Percentiles rank a stretch among this genome's conserved stretches.
Evolutionary conservation across 1,140 invertebrate species (phyloP).

Genomic region (Drosophila tristis): DNA sequence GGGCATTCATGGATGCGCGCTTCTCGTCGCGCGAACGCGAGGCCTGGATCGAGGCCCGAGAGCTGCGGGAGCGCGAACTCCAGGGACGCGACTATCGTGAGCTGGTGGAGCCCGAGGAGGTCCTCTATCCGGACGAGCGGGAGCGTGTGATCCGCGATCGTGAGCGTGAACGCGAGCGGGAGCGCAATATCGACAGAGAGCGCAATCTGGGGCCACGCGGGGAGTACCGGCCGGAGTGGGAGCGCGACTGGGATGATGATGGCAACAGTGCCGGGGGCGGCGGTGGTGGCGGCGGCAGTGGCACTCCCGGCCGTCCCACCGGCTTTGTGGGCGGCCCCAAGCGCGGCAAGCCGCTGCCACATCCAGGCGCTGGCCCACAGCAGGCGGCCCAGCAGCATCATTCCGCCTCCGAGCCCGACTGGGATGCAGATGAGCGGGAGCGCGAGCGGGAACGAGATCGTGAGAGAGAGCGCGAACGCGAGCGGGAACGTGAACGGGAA

Average conservation of each 20-base stretch:
- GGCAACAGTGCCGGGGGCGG: slow-evolving; percentile 19
- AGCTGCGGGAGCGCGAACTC: slow-evolving; percentile 57
- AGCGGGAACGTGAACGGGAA: slow-evolving; percentile 48
- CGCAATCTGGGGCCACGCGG: slow-evolving; percentile 54
- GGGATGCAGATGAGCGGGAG: slow-evolving; percentile 78
- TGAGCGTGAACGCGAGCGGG: slow-evolving; percentile 58
- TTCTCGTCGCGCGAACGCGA: slow-evolving; percentile 71
- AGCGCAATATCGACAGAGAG: slow-evolving; percentile 63
- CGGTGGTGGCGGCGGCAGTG: slow-evolving; percentile 37
- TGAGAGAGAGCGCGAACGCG: slow-evolving; percentile 31
- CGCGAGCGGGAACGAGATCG: slow-evolving; percentile 30
- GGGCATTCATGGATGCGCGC: slow-evolving; percentile 65
- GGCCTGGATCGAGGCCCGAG: slow-evolving; percentile 69
- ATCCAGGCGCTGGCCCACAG: slow-evolving; percentile 21
- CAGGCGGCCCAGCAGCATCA: slow-evolving; percentile 59
- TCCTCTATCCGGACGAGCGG: slow-evolving; percentile 71
- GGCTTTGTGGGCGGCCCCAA: slow-evolving; percentile 77
- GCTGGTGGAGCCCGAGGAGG: slow-evolving; percentile 67
- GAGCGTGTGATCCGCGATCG: slow-evolving; percentile 39
- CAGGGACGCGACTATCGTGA: slow-evolving; percentile 73
- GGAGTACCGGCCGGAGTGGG: slow-evolving; percentile 72
- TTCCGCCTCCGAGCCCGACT: slow-evolving; percentile 74
- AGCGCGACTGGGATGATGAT: slow-evolving; percentile 76
- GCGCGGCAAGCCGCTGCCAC: slow-evolving; percentile 44
- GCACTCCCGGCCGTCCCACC: slow-evolving; percentile 44